These are phyloP conservation scores for Callaeas wilsoni DNA, from an alignment of 2,113 vertebrate genomes.

Conservation along the genomic window DNA sequence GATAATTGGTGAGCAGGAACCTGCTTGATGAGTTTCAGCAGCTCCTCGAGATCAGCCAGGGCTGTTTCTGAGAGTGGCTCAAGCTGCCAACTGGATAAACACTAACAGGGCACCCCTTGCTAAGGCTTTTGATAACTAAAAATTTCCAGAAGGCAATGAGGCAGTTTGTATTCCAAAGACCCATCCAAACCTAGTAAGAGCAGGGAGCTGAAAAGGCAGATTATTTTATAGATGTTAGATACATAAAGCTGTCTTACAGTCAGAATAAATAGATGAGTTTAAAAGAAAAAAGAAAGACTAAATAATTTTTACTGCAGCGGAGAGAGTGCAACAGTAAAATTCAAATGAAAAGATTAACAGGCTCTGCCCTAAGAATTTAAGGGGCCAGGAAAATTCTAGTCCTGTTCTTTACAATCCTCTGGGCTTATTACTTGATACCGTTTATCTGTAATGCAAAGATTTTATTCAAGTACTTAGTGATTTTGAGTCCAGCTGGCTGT, in stretches of 20 bases:
- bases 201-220: not conserved
- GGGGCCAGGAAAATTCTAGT: not conserved
- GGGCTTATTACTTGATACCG: not conserved
- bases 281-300: not conserved
- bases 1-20: slow-evolving; percentile 52
- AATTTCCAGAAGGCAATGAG: not conserved
- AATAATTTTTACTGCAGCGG: not conserved
- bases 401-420: not conserved
- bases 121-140: not conserved
- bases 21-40: slow-evolving; percentile 60
- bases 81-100: slow-evolving; percentile 11
- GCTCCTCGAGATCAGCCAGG: slow-evolving; percentile 15
- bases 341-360: not conserved
- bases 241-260: not conserved
- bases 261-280: not conserved
- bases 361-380: not conserved
- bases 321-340: not conserved
- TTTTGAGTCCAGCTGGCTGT: not conserved
- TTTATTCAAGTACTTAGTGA: not conserved
- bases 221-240: not conserved
- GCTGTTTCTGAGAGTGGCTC: not conserved
- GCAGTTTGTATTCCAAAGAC: not conserved
- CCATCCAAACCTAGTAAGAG: not conserved
- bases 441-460: not conserved
- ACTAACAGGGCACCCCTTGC: not conserved